Conservation (phyloP, 2,888 invertebrate species). For the Melolontha melolontha region DNA sequence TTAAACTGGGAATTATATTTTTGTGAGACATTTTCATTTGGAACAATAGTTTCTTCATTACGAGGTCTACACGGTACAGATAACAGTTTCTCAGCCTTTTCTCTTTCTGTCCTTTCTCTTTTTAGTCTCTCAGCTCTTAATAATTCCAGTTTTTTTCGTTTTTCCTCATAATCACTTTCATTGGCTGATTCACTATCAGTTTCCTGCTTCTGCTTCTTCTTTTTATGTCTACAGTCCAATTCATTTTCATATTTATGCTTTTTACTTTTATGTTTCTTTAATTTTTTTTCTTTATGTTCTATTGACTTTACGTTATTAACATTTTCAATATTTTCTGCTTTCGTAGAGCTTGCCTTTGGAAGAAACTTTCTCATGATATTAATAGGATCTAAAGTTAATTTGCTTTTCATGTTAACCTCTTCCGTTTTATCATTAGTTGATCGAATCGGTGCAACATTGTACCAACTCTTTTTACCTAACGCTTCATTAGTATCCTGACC, state of each 20-base stretch:
- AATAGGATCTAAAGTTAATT: conserved; percentile 80
- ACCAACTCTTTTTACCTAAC: conserved; percentile 90
- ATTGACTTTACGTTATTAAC: conserved; percentile 52
- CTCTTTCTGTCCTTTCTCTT: conserved; percentile 84
- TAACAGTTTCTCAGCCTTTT: conserved; percentile 77
- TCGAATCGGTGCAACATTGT: conserved; percentile 78
- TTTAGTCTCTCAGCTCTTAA: conserved; percentile 82
- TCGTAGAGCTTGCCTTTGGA: conserved; percentile 26
- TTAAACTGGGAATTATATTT: conserved; percentile 98
- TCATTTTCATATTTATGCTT: conserved; percentile 51
- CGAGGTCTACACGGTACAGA: conserved; percentile 68
- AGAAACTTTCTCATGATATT: conserved; percentile 74
- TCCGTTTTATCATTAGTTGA: conserved; percentile 66
- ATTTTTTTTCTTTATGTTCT: conserved; percentile 57
- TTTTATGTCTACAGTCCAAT: conserved; percentile 40
- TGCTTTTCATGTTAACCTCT: conserved; percentile 76
- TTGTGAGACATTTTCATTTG: conserved; percentile 65
- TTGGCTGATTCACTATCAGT: conserved; percentile 43
- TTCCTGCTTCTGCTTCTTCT: conserved; percentile 48
- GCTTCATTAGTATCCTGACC: conserved; percentile 93
- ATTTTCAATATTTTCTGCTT: conserved; percentile 48
- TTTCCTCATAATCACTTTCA: conserved; percentile 57
- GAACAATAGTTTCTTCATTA: conserved; percentile 48
- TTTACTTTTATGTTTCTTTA: conserved; percentile 53
- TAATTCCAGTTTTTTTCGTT: conserved; percentile 69